Conservation (phyloP, 2,113 vertebrate species). For the Smithornis capensis region DNA sequence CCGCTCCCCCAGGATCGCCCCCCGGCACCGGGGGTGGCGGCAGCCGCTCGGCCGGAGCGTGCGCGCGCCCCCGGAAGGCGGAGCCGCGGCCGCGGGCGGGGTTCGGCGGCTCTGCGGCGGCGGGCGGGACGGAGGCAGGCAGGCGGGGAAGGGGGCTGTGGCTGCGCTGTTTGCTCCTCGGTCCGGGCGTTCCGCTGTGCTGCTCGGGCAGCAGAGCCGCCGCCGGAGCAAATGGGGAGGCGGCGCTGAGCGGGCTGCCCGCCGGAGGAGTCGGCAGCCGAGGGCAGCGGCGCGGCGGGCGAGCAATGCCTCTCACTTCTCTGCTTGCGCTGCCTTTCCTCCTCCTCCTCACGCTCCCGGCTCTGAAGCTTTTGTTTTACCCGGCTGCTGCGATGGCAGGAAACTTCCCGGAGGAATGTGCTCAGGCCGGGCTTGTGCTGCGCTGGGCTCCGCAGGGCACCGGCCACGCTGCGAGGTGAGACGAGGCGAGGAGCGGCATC, state of each 20-base stretch:
- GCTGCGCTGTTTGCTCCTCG: background rate
- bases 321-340: background rate
- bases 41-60: background rate
- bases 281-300: conserved; percentile 2
- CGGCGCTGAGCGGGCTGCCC: conserved; percentile 9
- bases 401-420: conserved; percentile 28
- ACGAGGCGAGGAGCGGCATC: background rate
- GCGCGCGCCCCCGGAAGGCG: background rate
- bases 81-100: background rate
- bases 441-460: background rate
- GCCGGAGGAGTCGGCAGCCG: background rate
- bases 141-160: background rate
- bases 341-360: background rate
- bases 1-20: background rate
- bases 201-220: background rate
- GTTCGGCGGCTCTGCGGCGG: background rate
- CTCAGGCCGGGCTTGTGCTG: background rate
- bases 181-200: background rate
- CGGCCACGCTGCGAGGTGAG: conserved; percentile 5
- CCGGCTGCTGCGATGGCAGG: background rate
- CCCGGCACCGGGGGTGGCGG: background rate
- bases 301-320: conserved; percentile 28
- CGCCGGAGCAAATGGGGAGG: background rate
- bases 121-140: background rate
- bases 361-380: conserved; percentile 36